A percentile compares a stretch with the other conserved stretches of the same genome.
These are phyloP conservation scores for Scartelaos histophorus DNA, from an alignment of 2,113 vertebrate species.

Conservation along the genomic window DNA sequence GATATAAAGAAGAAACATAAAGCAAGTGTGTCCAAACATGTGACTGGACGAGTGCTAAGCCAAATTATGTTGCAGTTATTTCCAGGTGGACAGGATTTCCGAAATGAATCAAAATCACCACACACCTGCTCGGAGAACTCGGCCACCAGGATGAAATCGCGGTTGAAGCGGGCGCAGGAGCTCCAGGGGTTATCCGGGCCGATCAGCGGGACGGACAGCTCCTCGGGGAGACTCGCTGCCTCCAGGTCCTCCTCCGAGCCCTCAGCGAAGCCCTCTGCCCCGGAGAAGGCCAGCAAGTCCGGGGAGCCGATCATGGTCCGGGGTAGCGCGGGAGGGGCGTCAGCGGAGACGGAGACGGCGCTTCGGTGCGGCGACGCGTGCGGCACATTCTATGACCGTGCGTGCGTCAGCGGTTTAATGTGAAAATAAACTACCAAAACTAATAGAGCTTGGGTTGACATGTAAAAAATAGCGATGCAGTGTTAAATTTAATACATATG, in stretches of 20 bases:
- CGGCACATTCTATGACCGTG: neutral
- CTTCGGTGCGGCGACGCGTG: neutral
- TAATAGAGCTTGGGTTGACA: neutral
- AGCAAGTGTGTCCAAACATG: no score
- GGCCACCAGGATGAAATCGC: slow-evolving; percentile 93
- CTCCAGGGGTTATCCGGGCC: slow-evolving; percentile 85
- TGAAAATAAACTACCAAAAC: neutral
- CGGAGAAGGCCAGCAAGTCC: slow-evolving; percentile 91
- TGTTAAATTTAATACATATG: no score
- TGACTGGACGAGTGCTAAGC: no score
- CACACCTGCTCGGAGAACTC: slow-evolving; percentile 93
- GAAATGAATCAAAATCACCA: no score
- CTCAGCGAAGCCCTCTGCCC: slow-evolving; percentile 80
- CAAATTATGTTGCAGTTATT: no score
- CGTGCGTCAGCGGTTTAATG: no score
- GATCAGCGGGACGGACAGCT: slow-evolving; percentile 84
- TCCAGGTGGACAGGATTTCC: no score
- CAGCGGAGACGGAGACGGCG: neutral
- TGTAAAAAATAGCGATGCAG: no score
- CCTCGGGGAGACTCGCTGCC: slow-evolving; percentile 78
- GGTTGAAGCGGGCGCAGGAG: slow-evolving; percentile 81
- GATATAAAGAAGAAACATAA: no score
- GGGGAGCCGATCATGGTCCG: slow-evolving; percentile 92
- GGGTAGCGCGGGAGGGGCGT: neutral
- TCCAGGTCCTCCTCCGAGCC: slow-evolving; percentile 70